Evolutionary conservation across 2,113 vertebrate genomes (phyloP), one percentile per base, ranked within the genome.

Genomic region (Chroicocephalus ridibundus): DNA sequence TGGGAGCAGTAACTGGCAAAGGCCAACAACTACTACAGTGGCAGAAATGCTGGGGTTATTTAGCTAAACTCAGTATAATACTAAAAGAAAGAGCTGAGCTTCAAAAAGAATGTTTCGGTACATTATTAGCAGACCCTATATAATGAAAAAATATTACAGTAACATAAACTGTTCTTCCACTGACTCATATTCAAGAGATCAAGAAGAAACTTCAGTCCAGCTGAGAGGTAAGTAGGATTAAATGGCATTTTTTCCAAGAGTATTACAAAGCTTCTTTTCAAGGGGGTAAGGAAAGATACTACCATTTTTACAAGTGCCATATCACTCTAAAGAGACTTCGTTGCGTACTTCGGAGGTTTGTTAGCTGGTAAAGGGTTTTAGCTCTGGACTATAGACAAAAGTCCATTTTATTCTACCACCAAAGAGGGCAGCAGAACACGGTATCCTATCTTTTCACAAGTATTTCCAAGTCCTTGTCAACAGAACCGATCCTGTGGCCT

Each of bases 21-120:
- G 3, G 5, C 10, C 36, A 58, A 60, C 36, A 58, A 60, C 1
- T 1, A 15, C 15, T 13, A 11, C 5, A 24, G 5, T 8, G 16
- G 36, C 65, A 89, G 34, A 78, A 84, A 36, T 3, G 4, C 9
- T 38, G 22, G 3, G 22, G 26, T 77, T 46, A 27, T 36, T 78
- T 19, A 68, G 24, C 54, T 61, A 1, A 85, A n/a, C 6, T 75
- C 7, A 44, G 54, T 10, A 51, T 13, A 68, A 10, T 32, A 12
- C 19, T 55, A 66, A 13, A 38, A 34, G 13, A 31, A 54, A 36
- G 22, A 74, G 62, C 6, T 61, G 4, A 27, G 8, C 9, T 27
- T 71, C 4, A 34, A 36, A 60, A 60, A 38, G 31, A n/a, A 19
- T 3, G 5, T 38, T 62, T 68, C 14, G n/a, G 54, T 57, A 62